phyloP scores from a whole-genome alignment of 2,888 invertebrate species.

The Ectemnius lituratus region DNA sequence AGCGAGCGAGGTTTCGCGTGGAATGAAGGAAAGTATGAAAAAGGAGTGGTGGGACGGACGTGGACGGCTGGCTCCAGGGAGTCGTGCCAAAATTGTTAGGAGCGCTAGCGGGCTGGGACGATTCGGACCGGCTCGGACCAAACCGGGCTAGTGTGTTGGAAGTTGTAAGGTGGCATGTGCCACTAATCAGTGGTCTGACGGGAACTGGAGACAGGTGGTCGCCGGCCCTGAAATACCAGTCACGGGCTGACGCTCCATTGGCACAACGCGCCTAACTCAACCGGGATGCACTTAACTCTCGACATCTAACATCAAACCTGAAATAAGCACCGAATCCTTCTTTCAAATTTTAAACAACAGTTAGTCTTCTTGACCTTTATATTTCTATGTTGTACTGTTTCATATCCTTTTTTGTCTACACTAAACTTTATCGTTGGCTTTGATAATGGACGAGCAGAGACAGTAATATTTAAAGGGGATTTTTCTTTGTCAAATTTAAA shows the following conservation, averaged over 20 bases:
- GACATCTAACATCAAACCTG: too few species aligned
- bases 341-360: too few species aligned
- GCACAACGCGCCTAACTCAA: not conserved
- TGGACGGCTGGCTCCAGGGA: slow-evolving; percentile 47
- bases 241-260: slow-evolving; percentile 49
- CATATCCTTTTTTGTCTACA: too few species aligned
- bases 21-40: slow-evolving; percentile 38
- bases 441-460: too few species aligned
- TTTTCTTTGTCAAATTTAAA: too few species aligned
- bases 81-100: slow-evolving; percentile 65
- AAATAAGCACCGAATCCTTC: too few species aligned
- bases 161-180: slow-evolving; percentile 60
- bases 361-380: too few species aligned
- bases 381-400: too few species aligned
- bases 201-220: slow-evolving; percentile 57
- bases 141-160: slow-evolving; percentile 42
- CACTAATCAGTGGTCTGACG: slow-evolving; percentile 56
- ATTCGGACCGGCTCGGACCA: too few species aligned
- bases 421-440: too few species aligned
- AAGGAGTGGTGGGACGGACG: slow-evolving; percentile 34
- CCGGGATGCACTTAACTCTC: too few species aligned
- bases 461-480: too few species aligned
- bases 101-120: slow-evolving; percentile 15
- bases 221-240: slow-evolving; percentile 57
- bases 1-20: slow-evolving; percentile 19